A percentile compares a stretch with the other conserved stretches of the same genome.
Evolutionary conservation across 2,888 invertebrate genomes (phyloP).

Genomic region (Perdita meconis): DNA sequence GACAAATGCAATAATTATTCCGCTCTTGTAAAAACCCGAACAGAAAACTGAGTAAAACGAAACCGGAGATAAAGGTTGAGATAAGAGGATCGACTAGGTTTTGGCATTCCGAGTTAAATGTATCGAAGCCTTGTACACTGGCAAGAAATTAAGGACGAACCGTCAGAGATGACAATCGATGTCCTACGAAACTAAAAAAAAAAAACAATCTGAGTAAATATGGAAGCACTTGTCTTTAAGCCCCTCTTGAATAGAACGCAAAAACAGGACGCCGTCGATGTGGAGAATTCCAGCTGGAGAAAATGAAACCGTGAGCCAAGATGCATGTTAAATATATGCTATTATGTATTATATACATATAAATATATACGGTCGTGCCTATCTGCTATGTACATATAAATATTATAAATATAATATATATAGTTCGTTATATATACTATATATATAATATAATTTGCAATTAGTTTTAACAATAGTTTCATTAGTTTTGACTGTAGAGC

Average conservation of each 20-base stretch:
- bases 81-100: conserved; percentile 18
- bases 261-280: conserved; percentile 57
- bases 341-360: conserved; percentile 5
- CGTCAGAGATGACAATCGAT: conserved; percentile 33
- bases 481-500: conserved; percentile 25
- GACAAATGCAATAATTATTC: conserved; percentile 17
- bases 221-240: conserved; percentile 54
- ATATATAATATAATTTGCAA: not conserved
- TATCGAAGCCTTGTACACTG: conserved; percentile 10
- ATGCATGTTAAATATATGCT: conserved; percentile 65
- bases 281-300: conserved; percentile 51
- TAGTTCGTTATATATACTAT: too few relatives aligned
- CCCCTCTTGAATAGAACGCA: conserved; percentile 56
- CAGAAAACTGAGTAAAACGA: not conserved
- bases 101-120: conserved; percentile 11
- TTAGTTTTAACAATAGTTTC: conserved; percentile 17
- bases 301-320: conserved; percentile 74
- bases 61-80: not conserved
- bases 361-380: not conserved
- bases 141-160: conserved; percentile 25
- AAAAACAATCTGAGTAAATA: conserved; percentile 13
- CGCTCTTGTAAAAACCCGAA: too few relatives aligned
- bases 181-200: conserved; percentile 14
- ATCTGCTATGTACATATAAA: not conserved
- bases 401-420: too few relatives aligned